Evolutionary conservation across 2,113 vertebrate genomes (phyloP), one percentile per base, ranked within the genome.

Genomic region (Aix galericulata): DNA sequence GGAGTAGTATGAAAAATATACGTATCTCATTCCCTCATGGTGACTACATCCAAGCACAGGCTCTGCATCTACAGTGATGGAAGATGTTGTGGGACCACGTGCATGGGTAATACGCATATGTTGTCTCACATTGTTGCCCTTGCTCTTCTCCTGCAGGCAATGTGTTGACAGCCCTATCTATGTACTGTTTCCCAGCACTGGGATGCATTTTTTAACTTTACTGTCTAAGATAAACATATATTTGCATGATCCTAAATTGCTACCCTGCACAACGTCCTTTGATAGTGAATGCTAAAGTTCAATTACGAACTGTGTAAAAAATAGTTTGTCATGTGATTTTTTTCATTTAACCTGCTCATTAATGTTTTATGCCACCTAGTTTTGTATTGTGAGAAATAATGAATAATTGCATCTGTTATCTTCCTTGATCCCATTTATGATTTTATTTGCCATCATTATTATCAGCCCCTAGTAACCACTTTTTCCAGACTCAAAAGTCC

Each of bases 391-490:
- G n/a, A 78, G 59, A 79, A 82, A 36, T 63, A 80, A 58, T n/a
- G 25, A 74, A 52, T 62, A 81, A 88, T 67, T 71, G 8, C n/a
- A 50, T 79, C 38, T 91, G 25, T 64, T 94, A 31, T 80, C 34
- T n/a, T 78, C 18, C 34, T 80, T 79, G 25, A 84, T 77, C 26
- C 26, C 29, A 21, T 22, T 52, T 59, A 17, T 74, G 36, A 56
- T 91, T 86, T 88, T 88, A 36, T 63, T 46, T 81, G 34, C 50
- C 27, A 42, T 74, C 25, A 40, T 83, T 74, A 38, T 60, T 89
- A 75, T 55, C n/a, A 90, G 40, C 9, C 79, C 9, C n/a, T 69
- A 50, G 44, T 82, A 93, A 71, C 48, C 11, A 77, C 22, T 73
- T 66, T 88, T 60, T 38, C n/a, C 27, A 56, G 64, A 11, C 42